A percentile compares a stretch with the other conserved stretches of the same genome.
phyloP scores from a whole-genome alignment of 53 echinoderm and acorn worm genomes.

The Luidia sarsii region DNA sequence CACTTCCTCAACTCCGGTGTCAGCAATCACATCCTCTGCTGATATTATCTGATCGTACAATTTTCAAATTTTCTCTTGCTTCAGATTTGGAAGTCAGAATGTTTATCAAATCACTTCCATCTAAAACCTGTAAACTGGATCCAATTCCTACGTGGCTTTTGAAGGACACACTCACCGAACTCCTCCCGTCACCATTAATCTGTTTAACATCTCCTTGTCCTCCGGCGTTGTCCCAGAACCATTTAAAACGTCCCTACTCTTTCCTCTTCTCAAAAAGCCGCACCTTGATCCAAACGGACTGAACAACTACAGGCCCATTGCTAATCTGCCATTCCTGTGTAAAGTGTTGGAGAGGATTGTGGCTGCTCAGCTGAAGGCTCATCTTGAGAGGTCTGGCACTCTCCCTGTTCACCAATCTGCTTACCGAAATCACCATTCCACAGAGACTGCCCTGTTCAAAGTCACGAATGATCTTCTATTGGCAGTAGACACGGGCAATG shows the following conservation, averaged over 20 bases:
- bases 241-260: not conserved
- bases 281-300: not conserved
- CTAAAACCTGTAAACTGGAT: constrained; percentile 34
- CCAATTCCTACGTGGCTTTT: constrained; percentile 47
- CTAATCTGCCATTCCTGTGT: not conserved
- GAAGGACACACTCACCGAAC: not conserved
- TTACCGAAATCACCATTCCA: not conserved
- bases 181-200: not conserved
- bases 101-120: constrained; percentile 20
- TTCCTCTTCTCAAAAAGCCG: not conserved
- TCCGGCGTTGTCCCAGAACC: not conserved
- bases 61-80: constrained; percentile 16
- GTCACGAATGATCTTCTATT: not conserved
- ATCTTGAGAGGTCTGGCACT: not conserved
- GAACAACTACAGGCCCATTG: not conserved
- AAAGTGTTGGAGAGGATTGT: not conserved
- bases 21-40: not conserved
- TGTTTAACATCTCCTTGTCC: not conserved
- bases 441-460: not conserved
- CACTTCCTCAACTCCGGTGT: not conserved
- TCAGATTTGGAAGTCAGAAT: constrained; percentile 28
- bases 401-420: not conserved
- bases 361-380: not conserved
- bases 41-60: not conserved
- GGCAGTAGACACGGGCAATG: not conserved